Percentiles rank a stretch among this genome's conserved stretches.
These are phyloP conservation scores for Heliconius melpomene DNA, from an alignment of 1,140 invertebrate genomes.

Conservation along the genomic window DNA sequence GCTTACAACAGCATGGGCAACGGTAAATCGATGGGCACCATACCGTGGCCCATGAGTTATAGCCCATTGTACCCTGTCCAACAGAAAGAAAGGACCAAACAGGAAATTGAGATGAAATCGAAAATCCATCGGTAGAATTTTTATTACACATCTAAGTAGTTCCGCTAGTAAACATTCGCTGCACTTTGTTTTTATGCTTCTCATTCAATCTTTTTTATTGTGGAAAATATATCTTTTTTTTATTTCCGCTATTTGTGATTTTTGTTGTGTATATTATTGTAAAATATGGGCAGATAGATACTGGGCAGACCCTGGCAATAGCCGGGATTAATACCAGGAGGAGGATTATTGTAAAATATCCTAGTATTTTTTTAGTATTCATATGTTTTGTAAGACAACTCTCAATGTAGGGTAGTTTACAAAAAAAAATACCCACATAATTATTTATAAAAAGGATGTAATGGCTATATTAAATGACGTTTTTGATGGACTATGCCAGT, in stretches of 20 bases:
- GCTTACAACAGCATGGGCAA: constrained; percentile 6
- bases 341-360: too few relatives aligned
- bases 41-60: constrained; percentile 18
- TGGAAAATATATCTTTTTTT: neutral
- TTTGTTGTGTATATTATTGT: neutral
- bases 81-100: neutral
- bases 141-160: constrained; percentile 1
- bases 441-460: too few relatives aligned
- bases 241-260: neutral
- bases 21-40: constrained; percentile 20
- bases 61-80: constrained; percentile 10
- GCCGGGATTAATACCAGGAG: too few relatives aligned
- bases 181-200: constrained; percentile 1
- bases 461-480: too few relatives aligned
- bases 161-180: neutral
- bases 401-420: too few relatives aligned
- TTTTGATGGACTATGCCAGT: too few relatives aligned
- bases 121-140: constrained; percentile 18
- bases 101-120: constrained; percentile 5
- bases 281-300: too few relatives aligned
- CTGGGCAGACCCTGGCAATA: too few relatives aligned
- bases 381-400: too few relatives aligned
- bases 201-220: neutral
- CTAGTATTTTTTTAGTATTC: too few relatives aligned
- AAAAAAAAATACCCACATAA: too few relatives aligned